These are phyloP conservation scores for Andrena flavipes DNA, from an alignment of 2,888 invertebrate species.

Conservation along the genomic window DNA sequence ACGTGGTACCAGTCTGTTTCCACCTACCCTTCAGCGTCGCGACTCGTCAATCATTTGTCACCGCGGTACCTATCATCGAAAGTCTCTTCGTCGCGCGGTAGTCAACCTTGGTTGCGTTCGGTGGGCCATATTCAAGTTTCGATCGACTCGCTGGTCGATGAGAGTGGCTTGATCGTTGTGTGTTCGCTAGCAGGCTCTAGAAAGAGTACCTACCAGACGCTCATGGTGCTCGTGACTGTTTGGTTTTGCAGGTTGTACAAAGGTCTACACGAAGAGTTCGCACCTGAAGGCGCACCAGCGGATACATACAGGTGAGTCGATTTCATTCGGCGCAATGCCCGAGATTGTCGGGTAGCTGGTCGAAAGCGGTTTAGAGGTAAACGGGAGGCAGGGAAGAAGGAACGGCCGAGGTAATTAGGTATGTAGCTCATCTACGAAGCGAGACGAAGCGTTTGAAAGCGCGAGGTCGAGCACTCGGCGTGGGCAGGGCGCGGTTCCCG, in stretches of 20 bases:
- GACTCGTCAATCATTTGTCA: too few species aligned
- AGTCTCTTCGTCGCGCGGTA: too few species aligned
- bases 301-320: constrained; percentile 96
- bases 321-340: constrained; percentile 9
- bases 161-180: too few species aligned
- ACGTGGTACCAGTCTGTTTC: too few species aligned
- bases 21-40: too few species aligned
- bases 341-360: constrained; percentile 4
- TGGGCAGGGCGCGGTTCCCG: constrained; percentile 78
- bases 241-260: constrained; percentile 93
- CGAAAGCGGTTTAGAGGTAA: constrained; percentile 25
- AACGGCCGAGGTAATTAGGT: constrained; percentile 72
- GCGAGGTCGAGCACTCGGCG: constrained; percentile 67
- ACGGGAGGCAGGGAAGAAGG: constrained; percentile 39
- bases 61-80: too few species aligned
- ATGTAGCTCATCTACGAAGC: constrained; percentile 77
- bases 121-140: too few species aligned
- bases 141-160: too few species aligned
- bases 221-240: constrained; percentile 35
- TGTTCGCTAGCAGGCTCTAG: neutral
- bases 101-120: too few species aligned
- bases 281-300: constrained; percentile 99
- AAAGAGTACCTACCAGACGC: neutral
- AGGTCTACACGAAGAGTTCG: constrained; percentile 99
- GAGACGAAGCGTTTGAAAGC: constrained; percentile 73